phyloP scores from a whole-genome alignment of 2,113 vertebrate species.

The Malurus alboscapulatus region DNA sequence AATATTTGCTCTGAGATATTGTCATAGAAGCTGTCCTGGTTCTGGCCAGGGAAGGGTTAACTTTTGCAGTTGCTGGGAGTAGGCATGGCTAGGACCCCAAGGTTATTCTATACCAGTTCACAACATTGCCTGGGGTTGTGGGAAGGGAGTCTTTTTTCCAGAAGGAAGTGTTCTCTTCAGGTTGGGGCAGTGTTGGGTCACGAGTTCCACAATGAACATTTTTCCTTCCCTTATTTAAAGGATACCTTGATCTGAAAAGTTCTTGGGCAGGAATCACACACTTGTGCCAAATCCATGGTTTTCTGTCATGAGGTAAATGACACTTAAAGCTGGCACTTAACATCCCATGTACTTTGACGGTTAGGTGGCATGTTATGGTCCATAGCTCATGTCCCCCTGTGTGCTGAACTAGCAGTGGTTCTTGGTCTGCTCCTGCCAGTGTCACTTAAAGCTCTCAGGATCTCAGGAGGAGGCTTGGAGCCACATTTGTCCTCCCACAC shows the following conservation, averaged over 20 bases:
- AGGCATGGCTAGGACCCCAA: background rate
- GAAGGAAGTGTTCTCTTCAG: background rate
- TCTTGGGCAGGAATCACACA: background rate
- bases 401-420: background rate
- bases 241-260: background rate
- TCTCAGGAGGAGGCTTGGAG: background rate
- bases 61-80: background rate
- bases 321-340: background rate
- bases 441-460: background rate
- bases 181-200: fast-evolving
- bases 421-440: background rate
- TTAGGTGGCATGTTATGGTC: background rate
- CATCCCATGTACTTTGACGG: background rate
- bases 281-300: background rate
- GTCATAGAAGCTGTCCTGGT: background rate
- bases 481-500: background rate
- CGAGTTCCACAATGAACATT: fast-evolving
- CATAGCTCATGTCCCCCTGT: background rate
- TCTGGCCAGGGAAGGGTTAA: background rate
- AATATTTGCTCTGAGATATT: background rate
- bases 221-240: background rate
- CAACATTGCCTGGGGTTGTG: fast-evolving
- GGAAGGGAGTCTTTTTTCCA: background rate
- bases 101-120: background rate
- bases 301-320: background rate